phyloP scores from a whole-genome alignment of 2,113 vertebrate species.

The Patagioenas fasciata region DNA sequence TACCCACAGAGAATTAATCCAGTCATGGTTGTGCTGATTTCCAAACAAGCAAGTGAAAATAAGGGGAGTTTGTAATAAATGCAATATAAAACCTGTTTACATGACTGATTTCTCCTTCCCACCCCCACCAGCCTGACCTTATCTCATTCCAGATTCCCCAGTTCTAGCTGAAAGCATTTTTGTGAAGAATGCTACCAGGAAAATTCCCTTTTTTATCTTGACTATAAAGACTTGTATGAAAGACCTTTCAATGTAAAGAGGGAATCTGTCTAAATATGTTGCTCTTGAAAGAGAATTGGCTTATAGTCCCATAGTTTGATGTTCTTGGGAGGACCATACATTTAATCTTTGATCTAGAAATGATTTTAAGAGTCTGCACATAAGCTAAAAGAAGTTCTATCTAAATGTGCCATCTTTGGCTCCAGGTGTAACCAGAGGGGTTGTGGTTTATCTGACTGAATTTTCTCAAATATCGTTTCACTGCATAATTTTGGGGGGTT shows the following conservation, averaged over 20 bases:
- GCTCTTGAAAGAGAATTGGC: background rate
- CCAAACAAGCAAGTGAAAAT: slow-evolving; percentile 45
- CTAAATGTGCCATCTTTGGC: background rate
- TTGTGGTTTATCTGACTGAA: background rate
- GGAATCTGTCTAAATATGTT: slow-evolving; percentile 15
- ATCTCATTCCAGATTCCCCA: slow-evolving; percentile 34
- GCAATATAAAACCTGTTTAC: slow-evolving; percentile 58
- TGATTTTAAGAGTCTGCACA: background rate
- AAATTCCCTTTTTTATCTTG: slow-evolving; percentile 35
- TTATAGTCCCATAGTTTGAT: background rate
- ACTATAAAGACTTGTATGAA: slow-evolving; percentile 11
- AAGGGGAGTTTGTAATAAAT: slow-evolving; percentile 48
- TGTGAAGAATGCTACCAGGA: slow-evolving; percentile 17
- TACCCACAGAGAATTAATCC: slow-evolving; percentile 60
- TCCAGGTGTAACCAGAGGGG: background rate
- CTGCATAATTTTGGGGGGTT: background rate
- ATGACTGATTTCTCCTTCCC: slow-evolving; percentile 3
- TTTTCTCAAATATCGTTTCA: background rate
- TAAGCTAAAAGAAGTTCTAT: slow-evolving; percentile 1
- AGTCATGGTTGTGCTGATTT: slow-evolving; percentile 57
- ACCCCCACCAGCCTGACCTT: background rate
- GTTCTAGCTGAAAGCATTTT: slow-evolving; percentile 53
- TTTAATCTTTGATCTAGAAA: slow-evolving; percentile 32
- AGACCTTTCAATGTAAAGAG: background rate
- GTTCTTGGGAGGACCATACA: background rate